Base-by-base conservation (phyloP, 2,113 vertebrate species). In the Grus americana region DNA sequence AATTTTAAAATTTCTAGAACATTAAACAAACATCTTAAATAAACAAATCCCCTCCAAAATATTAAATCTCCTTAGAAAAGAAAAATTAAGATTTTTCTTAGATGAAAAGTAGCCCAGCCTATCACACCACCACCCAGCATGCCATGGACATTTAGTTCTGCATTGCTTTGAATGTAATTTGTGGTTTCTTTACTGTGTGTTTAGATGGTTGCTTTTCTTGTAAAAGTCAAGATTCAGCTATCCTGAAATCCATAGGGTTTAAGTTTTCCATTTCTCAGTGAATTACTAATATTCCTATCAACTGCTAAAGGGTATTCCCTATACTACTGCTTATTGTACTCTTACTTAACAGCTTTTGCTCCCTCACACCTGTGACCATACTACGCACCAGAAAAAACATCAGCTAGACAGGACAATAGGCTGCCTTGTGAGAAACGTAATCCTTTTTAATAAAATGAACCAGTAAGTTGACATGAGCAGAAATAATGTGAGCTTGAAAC, bases 381-480 rank as follows among this genome's bases (percentile, higher is more conserved):
- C 29, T 21, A 62, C 29, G 54, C 71, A 86, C 58, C 19, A 15
- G 68, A 78, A 81, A 92, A 94, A 90, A 30, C 30, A 96, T 89
- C 96, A 97, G 91, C 93, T 96, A 95, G 88, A 89, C 66, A 91
- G 91, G 87, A 85, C 89, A 96, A 86, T 38, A 90, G 96, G 95
- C 93, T 97, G 97, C 94, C 93, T 96, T 95, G 95, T 95, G 71
- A 97, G 97, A 96, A 97, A 98, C 40, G 15, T 91, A 98, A 98
- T 98, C 97, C 95, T 95, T 93, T 86, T 66, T 95, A 97, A 93
- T 96, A 96, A 95, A 96, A 95, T 74, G 88, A 96, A 82, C 23
- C 65, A 96, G 84, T 79, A 76, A 97, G 75, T 57, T 93, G 96
- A 96, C 73, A 96, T 2, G 3, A 97, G 85, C 70, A 96, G 65